Conservation (phyloP, 1,140 invertebrate species). For the Bombus waltoni region DNA sequence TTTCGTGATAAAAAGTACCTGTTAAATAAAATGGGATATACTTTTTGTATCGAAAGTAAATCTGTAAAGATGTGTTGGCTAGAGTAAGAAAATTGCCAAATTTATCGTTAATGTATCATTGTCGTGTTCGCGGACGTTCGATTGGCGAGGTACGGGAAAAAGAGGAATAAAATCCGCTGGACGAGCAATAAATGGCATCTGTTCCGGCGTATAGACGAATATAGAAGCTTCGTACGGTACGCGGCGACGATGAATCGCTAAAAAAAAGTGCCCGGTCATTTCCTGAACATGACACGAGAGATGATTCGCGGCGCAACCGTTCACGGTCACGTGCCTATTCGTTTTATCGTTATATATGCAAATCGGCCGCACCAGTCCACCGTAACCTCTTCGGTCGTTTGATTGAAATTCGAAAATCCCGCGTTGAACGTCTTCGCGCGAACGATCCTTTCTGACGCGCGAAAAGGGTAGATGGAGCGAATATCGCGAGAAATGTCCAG, state of each 20-base stretch:
- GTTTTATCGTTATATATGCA: slow-evolving; percentile 11
- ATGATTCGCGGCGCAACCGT: not conserved
- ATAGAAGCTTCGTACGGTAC: slow-evolving; percentile 13
- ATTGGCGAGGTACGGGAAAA: not conserved
- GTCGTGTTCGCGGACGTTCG: not conserved
- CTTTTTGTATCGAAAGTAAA: no score
- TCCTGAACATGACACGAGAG: slow-evolving; percentile 40
- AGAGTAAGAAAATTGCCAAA: no score
- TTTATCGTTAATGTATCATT: not conserved
- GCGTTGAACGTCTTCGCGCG: no score
- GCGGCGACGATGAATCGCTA: slow-evolving; percentile 20
- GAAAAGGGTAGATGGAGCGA: not conserved
- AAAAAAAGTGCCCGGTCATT: slow-evolving; percentile 7
- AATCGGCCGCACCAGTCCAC: not conserved
- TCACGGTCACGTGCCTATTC: slow-evolving; percentile 15
- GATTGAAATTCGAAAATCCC: not conserved
- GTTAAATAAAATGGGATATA: no score
- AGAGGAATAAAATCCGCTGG: not conserved
- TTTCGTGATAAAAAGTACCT: not conserved
- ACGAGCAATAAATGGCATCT: not conserved
- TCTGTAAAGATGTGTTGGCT: no score
- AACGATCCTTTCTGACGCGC: not conserved
- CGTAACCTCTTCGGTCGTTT: not conserved
- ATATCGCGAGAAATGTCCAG: not conserved
- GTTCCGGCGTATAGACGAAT: not conserved